These are phyloP conservation scores for Eleutherodactylus coqui DNA, from an alignment of 2,797 vertebrate species.

Conservation along the genomic window DNA sequence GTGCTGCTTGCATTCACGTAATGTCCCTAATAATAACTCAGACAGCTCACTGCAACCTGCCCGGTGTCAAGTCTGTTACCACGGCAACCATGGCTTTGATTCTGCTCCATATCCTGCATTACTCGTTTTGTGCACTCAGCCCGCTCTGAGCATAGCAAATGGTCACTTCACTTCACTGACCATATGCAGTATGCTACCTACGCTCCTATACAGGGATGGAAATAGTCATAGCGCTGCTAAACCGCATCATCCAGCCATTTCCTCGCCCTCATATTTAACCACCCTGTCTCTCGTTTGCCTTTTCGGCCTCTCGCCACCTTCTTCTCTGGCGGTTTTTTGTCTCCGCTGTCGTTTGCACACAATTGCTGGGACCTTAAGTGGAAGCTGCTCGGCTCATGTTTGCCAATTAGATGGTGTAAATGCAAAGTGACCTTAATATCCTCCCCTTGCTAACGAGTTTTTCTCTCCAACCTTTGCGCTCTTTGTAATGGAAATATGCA, in stretches of 20 bases:
- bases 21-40: slow-evolving; percentile 79
- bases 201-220: slow-evolving; percentile 45
- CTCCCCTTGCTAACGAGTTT: slow-evolving; percentile 77
- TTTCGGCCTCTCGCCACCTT: not conserved
- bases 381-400: slow-evolving; percentile 83
- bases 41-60: slow-evolving; percentile 78
- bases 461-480: slow-evolving; percentile 56
- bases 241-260: not conserved
- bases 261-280: not conserved
- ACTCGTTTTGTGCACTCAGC: slow-evolving; percentile 43
- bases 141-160: slow-evolving; percentile 44
- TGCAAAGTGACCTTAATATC: slow-evolving; percentile 98
- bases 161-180: slow-evolving; percentile 47
- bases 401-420: slow-evolving; percentile 98
- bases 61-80: slow-evolving; percentile 80
- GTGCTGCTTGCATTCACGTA: slow-evolving; percentile 64
- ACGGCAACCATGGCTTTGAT: slow-evolving; percentile 72
- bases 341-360: slow-evolving; percentile 73
- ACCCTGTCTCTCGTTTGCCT: not conserved
- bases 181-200: slow-evolving; percentile 55
- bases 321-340: not conserved
- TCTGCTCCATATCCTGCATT: slow-evolving; percentile 71
- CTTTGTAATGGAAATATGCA: slow-evolving; percentile 63
- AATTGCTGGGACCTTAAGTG: slow-evolving; percentile 28
- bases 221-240: slow-evolving; percentile 71